Evolutionary conservation across 1,140 invertebrate genomes (phyloP).

Genomic region (Drosophila fuyamai): DNA sequence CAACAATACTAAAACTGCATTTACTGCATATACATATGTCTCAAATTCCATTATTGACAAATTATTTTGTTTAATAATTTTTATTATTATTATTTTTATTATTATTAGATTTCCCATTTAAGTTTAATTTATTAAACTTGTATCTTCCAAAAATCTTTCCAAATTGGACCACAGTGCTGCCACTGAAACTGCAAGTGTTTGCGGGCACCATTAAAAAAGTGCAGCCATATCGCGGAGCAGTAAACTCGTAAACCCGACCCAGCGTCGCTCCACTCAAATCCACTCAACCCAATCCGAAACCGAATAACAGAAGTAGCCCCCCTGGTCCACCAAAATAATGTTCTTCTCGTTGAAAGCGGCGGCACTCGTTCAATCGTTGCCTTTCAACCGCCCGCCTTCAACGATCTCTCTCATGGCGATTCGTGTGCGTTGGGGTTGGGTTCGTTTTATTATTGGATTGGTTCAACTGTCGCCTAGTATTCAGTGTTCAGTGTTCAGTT

Average conservation of each 20-base stretch:
- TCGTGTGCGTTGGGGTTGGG: constrained; percentile 42
- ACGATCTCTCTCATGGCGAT: constrained; percentile 46
- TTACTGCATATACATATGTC: no score
- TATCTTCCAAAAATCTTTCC: not conserved
- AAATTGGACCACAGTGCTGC: constrained; percentile 38
- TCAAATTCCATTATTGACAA: no score
- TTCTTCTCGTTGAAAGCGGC: constrained; percentile 39
- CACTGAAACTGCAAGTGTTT: constrained; percentile 68
- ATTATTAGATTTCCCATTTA: no score
- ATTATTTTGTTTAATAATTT: no score
- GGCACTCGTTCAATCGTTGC: constrained; percentile 17
- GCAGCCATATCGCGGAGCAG: constrained; percentile 46
- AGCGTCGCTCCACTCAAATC: constrained; percentile 45
- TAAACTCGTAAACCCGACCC: constrained; percentile 57
- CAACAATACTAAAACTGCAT: no score
- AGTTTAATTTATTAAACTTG: no score
- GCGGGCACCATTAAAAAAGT: constrained; percentile 46
- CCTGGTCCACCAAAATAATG: constrained; percentile 2
- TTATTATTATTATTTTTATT: no score
- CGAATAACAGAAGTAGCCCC: not conserved
- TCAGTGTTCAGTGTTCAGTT: constrained; percentile 28
- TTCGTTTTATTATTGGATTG: constrained; percentile 69
- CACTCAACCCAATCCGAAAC: constrained; percentile 38
- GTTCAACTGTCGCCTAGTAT: constrained; percentile 55
- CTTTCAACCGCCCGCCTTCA: constrained; percentile 32